Base-by-base conservation (phyloP, 2,797 vertebrate genomes). In the Scomberomorus guttatus region DNA sequence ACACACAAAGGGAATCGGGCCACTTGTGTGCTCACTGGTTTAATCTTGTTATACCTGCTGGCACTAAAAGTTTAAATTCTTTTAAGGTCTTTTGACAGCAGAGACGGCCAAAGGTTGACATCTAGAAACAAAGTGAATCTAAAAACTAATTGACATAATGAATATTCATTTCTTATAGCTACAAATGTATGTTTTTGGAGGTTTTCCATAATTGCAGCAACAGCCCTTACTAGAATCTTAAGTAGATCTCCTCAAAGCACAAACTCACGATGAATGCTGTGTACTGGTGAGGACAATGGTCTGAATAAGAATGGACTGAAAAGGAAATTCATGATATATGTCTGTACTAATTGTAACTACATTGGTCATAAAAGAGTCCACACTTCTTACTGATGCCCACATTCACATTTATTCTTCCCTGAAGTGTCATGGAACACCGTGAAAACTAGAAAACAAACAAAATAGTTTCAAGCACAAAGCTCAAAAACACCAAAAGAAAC, bases 251-350 rank as follows among this genome's bases (percentile, higher is more conserved):
- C 48, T 68, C 32, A 13, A 51, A 50, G 48, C 56, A 72, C 64
- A 59, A 82, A 77, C 75, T 79, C 74, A 62, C 82, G 86, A 89
- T 81, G 71, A 82, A 91, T 86, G 88, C 69, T 29, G 68, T 9
- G 80, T 81, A 81, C 82, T 86, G 51, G 8, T 24, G 46, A 66
- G 72, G 77, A 82, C 61, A 82, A 80, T 81, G 72, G 72, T 74
- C 75, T 81, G 84, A 87, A 88, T 86, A 37, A 82, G 80, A 88
- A 90, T 77, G 67, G 61, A 71, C 42, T 14, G 20, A 69, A 83
- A 85, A 82, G 74, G 81, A 76, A 90, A 84, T 90, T 75, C n/a
- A 60, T 88, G 90, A 90, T 87, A 25, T 83, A 87, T 90, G 89
- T 89, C 74, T 29, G 37, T 50, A 52, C 81, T 79, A 10, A 37